phyloP scores from a whole-genome alignment of 2,888 invertebrate genomes.

The Melinopterus prodromus region DNA sequence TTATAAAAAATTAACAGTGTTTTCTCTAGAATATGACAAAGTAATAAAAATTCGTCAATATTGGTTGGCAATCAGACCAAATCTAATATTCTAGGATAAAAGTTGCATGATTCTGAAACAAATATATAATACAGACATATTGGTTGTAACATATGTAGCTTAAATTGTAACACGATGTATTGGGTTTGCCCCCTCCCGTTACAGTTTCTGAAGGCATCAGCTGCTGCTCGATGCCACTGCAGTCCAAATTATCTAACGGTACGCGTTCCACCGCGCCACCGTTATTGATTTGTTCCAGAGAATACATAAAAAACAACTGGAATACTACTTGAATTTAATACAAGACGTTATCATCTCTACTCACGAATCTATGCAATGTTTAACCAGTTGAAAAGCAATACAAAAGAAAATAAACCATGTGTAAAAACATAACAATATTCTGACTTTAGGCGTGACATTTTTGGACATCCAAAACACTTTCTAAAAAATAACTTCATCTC shows the following conservation, averaged over 20 bases:
- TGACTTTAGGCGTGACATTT: not conserved
- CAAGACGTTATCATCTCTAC: not conserved
- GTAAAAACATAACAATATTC: too few species aligned
- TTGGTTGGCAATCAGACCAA: too few species aligned
- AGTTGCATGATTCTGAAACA: too few species aligned
- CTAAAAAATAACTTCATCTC: not conserved
- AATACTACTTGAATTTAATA: not conserved
- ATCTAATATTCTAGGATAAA: too few species aligned
- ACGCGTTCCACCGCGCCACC: constrained; percentile 23
- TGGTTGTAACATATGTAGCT: constrained; percentile 37
- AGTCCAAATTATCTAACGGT: constrained; percentile 41
- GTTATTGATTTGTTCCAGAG: not conserved
- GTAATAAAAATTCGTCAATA: too few species aligned
- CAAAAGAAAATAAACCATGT: too few species aligned
- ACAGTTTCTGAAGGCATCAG: constrained; percentile 38
- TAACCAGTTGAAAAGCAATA: too few species aligned
- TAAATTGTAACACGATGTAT: constrained; percentile 33
- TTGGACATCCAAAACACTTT: not conserved
- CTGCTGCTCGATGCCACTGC: constrained; percentile 38
- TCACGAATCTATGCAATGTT: not conserved
- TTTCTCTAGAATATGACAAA: too few species aligned
- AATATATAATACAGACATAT: too few species aligned
- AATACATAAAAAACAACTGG: not conserved
- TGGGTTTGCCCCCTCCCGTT: constrained; percentile 22
- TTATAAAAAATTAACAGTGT: too few species aligned